Evolutionary conservation across 2,888 invertebrate species (phyloP).

Genomic region (Pimpla rufipes): DNA sequence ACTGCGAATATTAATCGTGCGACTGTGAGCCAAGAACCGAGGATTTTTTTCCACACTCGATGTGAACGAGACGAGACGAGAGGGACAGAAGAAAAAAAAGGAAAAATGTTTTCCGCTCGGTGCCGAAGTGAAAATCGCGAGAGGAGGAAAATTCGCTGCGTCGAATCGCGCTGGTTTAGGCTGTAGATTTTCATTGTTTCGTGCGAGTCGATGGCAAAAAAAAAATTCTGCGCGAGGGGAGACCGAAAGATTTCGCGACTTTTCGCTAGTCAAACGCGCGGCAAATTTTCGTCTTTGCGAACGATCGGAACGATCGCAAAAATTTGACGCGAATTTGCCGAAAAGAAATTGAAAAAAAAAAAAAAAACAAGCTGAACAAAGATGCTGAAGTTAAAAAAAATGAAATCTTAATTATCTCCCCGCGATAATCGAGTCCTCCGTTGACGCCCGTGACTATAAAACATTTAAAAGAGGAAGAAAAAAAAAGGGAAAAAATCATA

Average conservation of each 20-base stretch:
- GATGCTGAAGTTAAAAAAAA: not conserved
- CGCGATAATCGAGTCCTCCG: conserved; percentile 28
- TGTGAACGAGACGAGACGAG: not conserved
- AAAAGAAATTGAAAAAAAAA: too few relatives aligned
- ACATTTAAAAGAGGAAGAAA: conserved; percentile 14
- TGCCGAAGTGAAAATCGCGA: too few relatives aligned
- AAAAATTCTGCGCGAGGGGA: not conserved
- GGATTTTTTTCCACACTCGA: conserved; percentile 7
- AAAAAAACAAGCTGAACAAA: too few relatives aligned
- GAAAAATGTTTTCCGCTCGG: too few relatives aligned
- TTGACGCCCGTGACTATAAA: conserved; percentile 40
- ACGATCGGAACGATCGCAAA: too few relatives aligned
- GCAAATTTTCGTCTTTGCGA: too few relatives aligned
- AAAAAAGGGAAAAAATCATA: conserved; percentile 33
- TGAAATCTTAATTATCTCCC: not conserved
- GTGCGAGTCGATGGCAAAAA: not conserved
- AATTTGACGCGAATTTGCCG: too few relatives aligned
- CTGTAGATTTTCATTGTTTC: not conserved
- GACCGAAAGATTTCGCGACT: too few relatives aligned
- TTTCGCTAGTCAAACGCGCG: too few relatives aligned
- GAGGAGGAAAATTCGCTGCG: not conserved
- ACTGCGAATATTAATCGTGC: conserved; percentile 16
- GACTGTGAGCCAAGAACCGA: not conserved
- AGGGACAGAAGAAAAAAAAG: not conserved
- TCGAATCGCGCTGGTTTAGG: conserved; percentile 5